Evolutionary conservation across 2,797 vertebrate genomes (phyloP).

Genomic region (Pseudochaenichthys georgianus): DNA sequence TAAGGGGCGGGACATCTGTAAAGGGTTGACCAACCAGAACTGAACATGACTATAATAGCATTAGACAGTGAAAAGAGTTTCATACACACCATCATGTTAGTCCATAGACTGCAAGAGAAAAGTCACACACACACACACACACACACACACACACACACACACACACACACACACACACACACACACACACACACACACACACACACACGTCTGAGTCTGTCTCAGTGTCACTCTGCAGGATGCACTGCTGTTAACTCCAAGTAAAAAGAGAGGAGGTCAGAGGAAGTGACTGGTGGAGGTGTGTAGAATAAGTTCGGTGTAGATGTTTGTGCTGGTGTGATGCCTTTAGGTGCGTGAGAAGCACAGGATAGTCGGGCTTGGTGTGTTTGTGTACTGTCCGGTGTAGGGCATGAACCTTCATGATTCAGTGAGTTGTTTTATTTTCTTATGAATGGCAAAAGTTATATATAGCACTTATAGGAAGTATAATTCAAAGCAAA

Average conservation of each 20-base stretch:
- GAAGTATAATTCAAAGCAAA: constrained; percentile 69
- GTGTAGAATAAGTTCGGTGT: background rate
- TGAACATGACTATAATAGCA: too few relatives aligned
- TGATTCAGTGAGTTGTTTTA: constrained; percentile 41
- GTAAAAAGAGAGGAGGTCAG: background rate
- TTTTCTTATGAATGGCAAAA: constrained; percentile 53
- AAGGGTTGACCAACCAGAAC: too few relatives aligned
- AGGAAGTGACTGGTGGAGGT: constrained; percentile 4
- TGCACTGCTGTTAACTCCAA: background rate
- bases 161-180: too few relatives aligned
- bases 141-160: too few relatives aligned
- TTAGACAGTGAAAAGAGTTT: too few relatives aligned
- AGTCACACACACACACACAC: too few relatives aligned
- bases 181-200: too few relatives aligned
- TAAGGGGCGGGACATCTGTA: too few relatives aligned
- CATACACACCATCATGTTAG: background rate
- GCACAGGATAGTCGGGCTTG: constrained; percentile 45
- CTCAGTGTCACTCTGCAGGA: background rate
- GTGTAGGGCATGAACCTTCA: constrained; percentile 18
- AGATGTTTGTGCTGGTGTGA: constrained; percentile 24
- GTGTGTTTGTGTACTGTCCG: constrained; percentile 40
- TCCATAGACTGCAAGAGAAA: too few relatives aligned
- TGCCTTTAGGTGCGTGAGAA: constrained; percentile 53
- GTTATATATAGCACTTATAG: constrained; percentile 25
- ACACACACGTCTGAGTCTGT: constrained; percentile 19